Evolutionary conservation across 1,140 invertebrate genomes (phyloP).

Genomic region (Lineus longissimus): DNA sequence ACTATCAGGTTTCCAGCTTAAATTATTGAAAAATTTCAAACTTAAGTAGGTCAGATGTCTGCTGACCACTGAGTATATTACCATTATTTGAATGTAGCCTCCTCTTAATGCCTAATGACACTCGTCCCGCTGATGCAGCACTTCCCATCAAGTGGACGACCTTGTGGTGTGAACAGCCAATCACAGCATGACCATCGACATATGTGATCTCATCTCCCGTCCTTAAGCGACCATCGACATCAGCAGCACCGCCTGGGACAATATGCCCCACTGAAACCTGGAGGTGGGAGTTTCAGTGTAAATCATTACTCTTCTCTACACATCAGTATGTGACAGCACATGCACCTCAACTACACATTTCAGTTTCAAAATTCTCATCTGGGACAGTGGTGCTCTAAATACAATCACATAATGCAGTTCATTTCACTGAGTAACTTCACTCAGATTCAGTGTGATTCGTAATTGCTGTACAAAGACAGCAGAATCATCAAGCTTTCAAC

Average conservation of each 20-base stretch:
- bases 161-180: constrained; percentile 81
- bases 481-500: too few species aligned
- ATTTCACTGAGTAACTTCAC: too few species aligned
- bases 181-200: constrained; percentile 67
- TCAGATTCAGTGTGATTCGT: too few species aligned
- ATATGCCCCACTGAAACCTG: constrained; percentile 90
- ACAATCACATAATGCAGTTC: too few species aligned
- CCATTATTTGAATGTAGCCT: constrained; percentile 28
- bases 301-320: neutral
- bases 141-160: constrained; percentile 86
- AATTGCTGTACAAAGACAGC: too few species aligned
- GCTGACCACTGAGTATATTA: neutral
- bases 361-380: neutral
- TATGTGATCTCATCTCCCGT: constrained; percentile 87
- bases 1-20: too few species aligned
- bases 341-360: neutral
- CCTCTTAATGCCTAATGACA: constrained; percentile 47
- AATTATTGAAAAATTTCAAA: too few species aligned
- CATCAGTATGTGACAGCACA: neutral
- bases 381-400: too few species aligned
- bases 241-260: constrained; percentile 86
- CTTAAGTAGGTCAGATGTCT: too few species aligned
- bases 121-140: constrained; percentile 73
- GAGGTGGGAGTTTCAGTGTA: neutral
- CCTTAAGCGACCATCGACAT: constrained; percentile 77